phyloP scores from a whole-genome alignment of 2,797 vertebrate genomes.

The Sarcoramphus papa region DNA sequence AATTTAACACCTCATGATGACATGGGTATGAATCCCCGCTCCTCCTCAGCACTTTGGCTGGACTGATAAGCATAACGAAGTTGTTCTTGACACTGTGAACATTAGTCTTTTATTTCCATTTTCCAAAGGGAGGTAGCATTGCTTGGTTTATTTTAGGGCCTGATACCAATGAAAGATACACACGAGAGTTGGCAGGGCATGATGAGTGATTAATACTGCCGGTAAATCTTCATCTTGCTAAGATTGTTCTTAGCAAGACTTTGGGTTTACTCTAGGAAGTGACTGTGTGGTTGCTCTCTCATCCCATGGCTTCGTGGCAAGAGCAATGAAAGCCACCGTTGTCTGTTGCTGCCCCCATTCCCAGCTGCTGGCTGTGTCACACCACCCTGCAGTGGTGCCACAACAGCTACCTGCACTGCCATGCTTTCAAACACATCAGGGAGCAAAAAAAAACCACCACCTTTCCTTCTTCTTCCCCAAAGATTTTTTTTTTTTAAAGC shows the following conservation, averaged over 20 bases:
- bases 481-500: neutral
- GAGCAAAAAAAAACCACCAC: neutral
- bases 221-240: constrained; percentile 6
- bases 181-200: neutral
- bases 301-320: neutral
- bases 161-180: neutral
- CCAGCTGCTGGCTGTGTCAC: neutral
- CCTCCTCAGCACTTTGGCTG: neutral
- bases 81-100: neutral
- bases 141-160: constrained; percentile 1
- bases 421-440: neutral
- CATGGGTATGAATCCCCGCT: neutral
- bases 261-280: neutral
- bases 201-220: neutral
- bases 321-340: neutral
- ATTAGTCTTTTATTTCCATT: neutral
- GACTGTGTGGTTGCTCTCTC: neutral
- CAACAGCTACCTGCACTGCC: neutral
- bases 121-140: neutral
- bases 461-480: neutral
- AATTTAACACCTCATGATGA: neutral
- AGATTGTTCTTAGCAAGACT: neutral
- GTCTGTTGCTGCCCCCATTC: neutral
- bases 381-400: neutral
- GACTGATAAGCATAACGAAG: neutral